Evolutionary conservation across 2,888 invertebrate species (phyloP), one percentile per base, ranked within the genome.

Genomic region (Scelioninae gen. 1): DNA sequence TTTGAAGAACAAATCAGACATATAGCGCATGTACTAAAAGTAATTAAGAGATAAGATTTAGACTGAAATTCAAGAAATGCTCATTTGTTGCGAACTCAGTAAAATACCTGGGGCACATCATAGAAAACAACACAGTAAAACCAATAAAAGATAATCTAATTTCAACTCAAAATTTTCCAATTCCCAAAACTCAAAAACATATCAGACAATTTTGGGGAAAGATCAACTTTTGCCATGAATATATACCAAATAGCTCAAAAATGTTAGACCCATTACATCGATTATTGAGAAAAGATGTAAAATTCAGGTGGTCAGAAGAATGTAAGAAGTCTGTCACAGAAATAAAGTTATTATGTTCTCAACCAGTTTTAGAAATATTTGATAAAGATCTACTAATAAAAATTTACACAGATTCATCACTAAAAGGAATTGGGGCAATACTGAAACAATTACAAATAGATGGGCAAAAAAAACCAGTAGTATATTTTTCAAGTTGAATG

Each of bases 141-240:
- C 83, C 78, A 29, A 10, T 83, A 13, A 81, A 85, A 74, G 84
- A 85, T 15, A 84, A 86, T 60, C 55, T 86, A 51, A 83, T 81
- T 5, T 60, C 84, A 55, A 85, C 84, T 15, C 5, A 68, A 34
- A 43, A 68, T n/a, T 68, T 68, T 9, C 56, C 56, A 45, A 34
- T n/a, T 31, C 68, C 68, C 10, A 68, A 40, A 47, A 68, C 55
- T 0, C 43, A 56, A 16, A 68, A 68, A 15, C 43, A 68, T 15
- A 7, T 68, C 5, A 8, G 68, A 56, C 68, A 68, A 68, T 68
- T 68, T 43, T 6, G 53, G 31, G 66, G 66, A 63, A 76, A 47
- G 71, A 82, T 80, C 0, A 85, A 85, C 32, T 81, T 81, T 5
- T n/a, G n/a, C n/a, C n/a, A 74, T 40, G 47, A 82, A 74, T 84